These are phyloP conservation scores for Drosophila anceps DNA, from an alignment of 2,888 invertebrate species.

Conservation along the genomic window DNA sequence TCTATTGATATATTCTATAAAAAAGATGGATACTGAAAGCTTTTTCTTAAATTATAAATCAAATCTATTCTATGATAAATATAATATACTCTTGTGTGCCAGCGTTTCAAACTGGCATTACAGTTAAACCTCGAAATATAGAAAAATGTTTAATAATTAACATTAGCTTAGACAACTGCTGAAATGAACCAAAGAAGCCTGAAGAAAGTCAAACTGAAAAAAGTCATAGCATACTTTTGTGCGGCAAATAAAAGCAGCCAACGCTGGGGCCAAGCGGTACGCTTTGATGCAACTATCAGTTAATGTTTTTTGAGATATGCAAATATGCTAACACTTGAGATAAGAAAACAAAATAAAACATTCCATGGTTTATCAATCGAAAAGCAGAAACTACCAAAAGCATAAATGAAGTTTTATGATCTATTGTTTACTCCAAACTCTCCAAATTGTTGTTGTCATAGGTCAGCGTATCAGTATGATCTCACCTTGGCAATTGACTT, in stretches of 20 bases:
- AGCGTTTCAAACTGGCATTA: too few relatives aligned
- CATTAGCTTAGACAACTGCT: not conserved
- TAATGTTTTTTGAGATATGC: not conserved
- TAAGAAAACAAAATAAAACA: not conserved
- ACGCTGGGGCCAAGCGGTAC: not conserved
- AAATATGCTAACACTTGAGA: not conserved
- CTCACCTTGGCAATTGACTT: not conserved
- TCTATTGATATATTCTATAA: too few relatives aligned
- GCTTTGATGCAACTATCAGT: not conserved
- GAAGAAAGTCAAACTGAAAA: not conserved
- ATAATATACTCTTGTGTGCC: too few relatives aligned
- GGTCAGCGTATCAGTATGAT: slow-evolving; percentile 16
- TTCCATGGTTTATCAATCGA: not conserved
- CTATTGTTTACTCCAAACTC: too few relatives aligned
- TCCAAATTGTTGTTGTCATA: slow-evolving; percentile 28
- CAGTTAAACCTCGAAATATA: too few relatives aligned
- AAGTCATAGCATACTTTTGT: slow-evolving; percentile 17
- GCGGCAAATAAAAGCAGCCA: not conserved
- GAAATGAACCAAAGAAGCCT: not conserved
- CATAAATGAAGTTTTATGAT: too few relatives aligned
- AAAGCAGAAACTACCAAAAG: not conserved
- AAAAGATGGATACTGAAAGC: too few relatives aligned
- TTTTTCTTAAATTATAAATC: too few relatives aligned
- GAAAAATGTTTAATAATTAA: not conserved
- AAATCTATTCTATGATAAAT: too few relatives aligned